Conservation (phyloP, 2,113 vertebrate genomes). For the Scopus umbretta region DNA sequence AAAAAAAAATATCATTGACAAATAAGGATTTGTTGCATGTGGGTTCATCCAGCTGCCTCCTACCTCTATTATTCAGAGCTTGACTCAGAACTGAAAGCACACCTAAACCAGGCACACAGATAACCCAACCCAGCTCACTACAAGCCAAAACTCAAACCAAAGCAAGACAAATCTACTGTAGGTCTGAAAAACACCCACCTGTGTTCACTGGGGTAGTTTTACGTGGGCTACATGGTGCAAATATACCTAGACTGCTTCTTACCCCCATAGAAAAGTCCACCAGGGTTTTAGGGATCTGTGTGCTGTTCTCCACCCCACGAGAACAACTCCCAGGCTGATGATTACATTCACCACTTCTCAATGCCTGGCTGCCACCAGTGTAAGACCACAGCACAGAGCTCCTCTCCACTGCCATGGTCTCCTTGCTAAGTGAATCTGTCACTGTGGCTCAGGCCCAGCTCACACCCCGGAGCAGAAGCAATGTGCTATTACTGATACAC, state of each 20-base stretch:
- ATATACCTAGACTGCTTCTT: background rate
- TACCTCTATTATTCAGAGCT: background rate
- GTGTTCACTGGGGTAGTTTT: background rate
- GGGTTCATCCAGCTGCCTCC: conserved; percentile 11
- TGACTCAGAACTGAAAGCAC: background rate
- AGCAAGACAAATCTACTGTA: background rate
- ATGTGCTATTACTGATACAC: background rate
- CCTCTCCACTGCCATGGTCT: background rate
- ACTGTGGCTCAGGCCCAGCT: background rate
- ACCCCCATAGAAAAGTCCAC: background rate
- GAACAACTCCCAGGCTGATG: background rate
- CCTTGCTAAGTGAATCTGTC: background rate
- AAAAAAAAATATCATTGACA: background rate
- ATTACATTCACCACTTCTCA: background rate
- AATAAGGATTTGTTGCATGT: background rate
- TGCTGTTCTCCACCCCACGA: background rate
- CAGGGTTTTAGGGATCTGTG: no score
- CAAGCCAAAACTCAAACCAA: background rate
- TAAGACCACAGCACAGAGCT: background rate
- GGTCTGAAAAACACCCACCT: background rate
- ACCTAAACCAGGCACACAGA: background rate
- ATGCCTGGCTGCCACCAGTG: background rate
- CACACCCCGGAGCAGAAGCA: background rate
- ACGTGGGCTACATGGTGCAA: background rate
- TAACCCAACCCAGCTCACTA: background rate